Conservation (phyloP, 2,888 invertebrate species). For the Caenorhabditis sinica region DNA sequence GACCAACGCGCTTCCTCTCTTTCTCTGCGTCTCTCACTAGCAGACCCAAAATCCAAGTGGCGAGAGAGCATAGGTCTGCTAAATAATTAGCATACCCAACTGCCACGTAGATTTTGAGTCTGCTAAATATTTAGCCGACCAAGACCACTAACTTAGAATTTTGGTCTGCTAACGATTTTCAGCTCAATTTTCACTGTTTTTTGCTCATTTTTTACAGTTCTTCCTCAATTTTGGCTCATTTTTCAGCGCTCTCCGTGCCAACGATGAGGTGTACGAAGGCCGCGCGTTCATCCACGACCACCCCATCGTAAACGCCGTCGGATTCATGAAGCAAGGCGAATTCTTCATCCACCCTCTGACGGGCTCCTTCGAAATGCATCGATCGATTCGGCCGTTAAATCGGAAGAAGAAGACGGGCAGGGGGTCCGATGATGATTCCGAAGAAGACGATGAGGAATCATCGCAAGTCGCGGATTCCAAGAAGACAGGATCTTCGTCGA, state of each 20-base stretch:
- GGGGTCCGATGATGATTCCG: slow-evolving; percentile 31
- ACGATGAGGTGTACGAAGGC: slow-evolving; percentile 72
- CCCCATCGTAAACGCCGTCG: slow-evolving; percentile 61
- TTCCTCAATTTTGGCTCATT: background rate
- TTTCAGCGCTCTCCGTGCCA: slow-evolving; percentile 44
- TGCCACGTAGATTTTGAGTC: no score
- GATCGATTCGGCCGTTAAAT: slow-evolving; percentile 55
- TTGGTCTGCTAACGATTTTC: no score
- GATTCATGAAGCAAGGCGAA: slow-evolving; percentile 61
- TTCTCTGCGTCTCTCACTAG: no score
- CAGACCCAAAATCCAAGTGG: no score
- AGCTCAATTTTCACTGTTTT: no score
- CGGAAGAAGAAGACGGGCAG: slow-evolving; percentile 32
- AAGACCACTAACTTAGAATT: no score
- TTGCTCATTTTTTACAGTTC: slow-evolving; percentile 5
- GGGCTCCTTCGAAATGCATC: slow-evolving; percentile 71
- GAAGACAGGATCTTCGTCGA: slow-evolving; percentile 37
- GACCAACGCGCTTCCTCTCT: no score
- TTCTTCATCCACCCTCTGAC: slow-evolving; percentile 64
- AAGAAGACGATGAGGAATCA: slow-evolving; percentile 49
- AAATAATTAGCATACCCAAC: no score
- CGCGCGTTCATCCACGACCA: slow-evolving; percentile 63
- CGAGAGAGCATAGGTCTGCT: no score
- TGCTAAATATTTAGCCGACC: no score
- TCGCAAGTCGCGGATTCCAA: slow-evolving; percentile 18